Evolutionary conservation across 2,888 invertebrate genomes (phyloP), one percentile per base, ranked within the genome.

Genomic region (Smittia aterrima): DNA sequence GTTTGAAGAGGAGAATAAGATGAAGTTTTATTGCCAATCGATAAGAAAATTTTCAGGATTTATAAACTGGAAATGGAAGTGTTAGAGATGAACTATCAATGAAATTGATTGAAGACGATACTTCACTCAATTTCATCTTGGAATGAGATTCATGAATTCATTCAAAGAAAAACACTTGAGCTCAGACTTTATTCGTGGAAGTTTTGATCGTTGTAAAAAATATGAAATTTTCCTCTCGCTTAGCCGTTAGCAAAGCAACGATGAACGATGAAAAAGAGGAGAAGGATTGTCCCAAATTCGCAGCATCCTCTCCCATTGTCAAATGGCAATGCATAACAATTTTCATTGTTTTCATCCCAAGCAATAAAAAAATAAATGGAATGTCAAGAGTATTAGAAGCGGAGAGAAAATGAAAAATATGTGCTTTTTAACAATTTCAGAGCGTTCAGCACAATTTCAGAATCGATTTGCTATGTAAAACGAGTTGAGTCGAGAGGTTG

Each of bases 51-150:
- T 71, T 72, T 62, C 18, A 54, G 72, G 72, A 72, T 72, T 72
- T 72, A 72, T 72, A 58, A 40, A 72, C 72, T 72, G 72, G 72
- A 72, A 72, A 72, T 40, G 40, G 53, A 58, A 72, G 62, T 72
- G 66, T 27, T 22, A 27, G 72, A n/a, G 72, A 72, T 72, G 54
- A 72, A 72, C 58, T 72, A 72, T 62, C 53, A 40, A n/a, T 58
- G 58, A 22, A 64, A 64, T 64, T 64, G 64, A 64, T 64, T 4
- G 22, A 18, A 22, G 58, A 47, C 24, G 7, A 58, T 20, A 27
- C 27, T 64, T 64, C 64, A 64, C 11, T 27, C 27, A 27, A 64
- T 9, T 25, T 27, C 64, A 25, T 58, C 58, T 58, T 47, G 47
- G n/a, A 47, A 47, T 47, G 16, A 13, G 13, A 7, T 47, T 13